These are phyloP conservation scores for Apamea anceps DNA, from an alignment of 2,888 invertebrate species.

Conservation along the genomic window DNA sequence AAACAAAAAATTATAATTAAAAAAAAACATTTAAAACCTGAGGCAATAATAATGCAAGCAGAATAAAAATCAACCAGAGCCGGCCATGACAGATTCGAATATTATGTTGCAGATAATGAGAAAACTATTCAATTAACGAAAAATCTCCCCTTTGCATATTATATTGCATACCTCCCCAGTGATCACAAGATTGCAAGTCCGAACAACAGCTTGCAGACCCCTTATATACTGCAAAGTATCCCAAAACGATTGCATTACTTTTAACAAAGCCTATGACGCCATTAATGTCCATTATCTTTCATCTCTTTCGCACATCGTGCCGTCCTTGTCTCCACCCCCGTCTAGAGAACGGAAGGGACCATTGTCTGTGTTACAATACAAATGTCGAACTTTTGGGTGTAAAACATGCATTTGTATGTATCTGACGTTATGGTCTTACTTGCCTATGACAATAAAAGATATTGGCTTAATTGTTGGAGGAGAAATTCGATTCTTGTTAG, in stretches of 20 bases:
- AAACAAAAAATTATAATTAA: neutral
- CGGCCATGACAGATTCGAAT: slow-evolving; percentile 19
- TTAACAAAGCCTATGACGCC: slow-evolving; percentile 75
- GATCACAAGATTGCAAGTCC: slow-evolving; percentile 48
- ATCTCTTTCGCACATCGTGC: slow-evolving; percentile 68
- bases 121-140: slow-evolving; percentile 49
- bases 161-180: slow-evolving; percentile 1
- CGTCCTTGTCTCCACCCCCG: slow-evolving; percentile 76
- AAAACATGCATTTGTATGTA: slow-evolving; percentile 66
- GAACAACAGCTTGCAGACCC: slow-evolving; percentile 37
- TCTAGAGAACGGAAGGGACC: slow-evolving; percentile 71
- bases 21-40: neutral
- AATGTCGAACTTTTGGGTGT: slow-evolving; percentile 66
- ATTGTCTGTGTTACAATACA: slow-evolving; percentile 69
- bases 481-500: neutral
- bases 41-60: neutral
- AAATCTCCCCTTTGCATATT: slow-evolving; percentile 18
- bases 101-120: neutral
- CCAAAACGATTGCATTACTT: slow-evolving; percentile 63
- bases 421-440: slow-evolving; percentile 24
- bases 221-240: slow-evolving; percentile 54
- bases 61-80: neutral
- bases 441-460: slow-evolving; percentile 34
- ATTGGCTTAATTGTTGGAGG: neutral
- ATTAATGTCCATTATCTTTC: slow-evolving; percentile 81